Percentiles rank a stretch among this genome's conserved stretches.
phyloP scores from a whole-genome alignment of 2,888 invertebrate species.

The Crematogaster levior region DNA sequence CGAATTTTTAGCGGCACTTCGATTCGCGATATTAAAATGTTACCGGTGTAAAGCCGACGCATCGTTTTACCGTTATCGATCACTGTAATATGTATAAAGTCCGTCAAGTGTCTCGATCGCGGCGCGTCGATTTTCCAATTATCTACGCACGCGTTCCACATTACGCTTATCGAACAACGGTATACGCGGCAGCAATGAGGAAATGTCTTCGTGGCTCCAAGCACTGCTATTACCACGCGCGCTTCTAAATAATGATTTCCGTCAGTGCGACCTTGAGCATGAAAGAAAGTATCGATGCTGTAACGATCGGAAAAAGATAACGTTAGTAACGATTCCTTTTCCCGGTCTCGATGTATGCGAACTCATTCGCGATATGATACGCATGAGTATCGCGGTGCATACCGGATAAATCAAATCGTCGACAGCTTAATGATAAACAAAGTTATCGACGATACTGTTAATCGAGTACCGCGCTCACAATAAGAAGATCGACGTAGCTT shows the following conservation, averaged over 20 bases:
- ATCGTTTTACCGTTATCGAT: constrained; percentile 66
- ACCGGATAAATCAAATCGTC: constrained; percentile 34
- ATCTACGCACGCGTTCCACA: constrained; percentile 72
- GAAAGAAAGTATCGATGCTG: constrained; percentile 60
- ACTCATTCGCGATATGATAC: constrained; percentile 5
- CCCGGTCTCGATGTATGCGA: constrained; percentile 24
- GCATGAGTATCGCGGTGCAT: background rate
- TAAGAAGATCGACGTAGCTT: background rate
- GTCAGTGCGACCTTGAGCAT: constrained; percentile 66
- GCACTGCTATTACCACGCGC: constrained; percentile 58
- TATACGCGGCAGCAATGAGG: constrained; percentile 77
- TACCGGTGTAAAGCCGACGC: constrained; percentile 7
- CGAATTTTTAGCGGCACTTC: constrained; percentile 27
- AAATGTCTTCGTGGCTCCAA: constrained; percentile 69
- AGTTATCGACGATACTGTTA: constrained; percentile 18
- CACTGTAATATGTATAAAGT: constrained; percentile 56
- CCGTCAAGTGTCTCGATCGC: constrained; percentile 71
- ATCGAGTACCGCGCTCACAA: background rate
- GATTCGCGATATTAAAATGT: constrained; percentile 39
- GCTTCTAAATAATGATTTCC: constrained; percentile 74
- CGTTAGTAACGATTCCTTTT: constrained; percentile 24
- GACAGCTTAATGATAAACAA: constrained; percentile 9
- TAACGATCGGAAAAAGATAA: constrained; percentile 50
- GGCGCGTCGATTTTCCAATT: constrained; percentile 78
- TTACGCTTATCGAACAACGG: constrained; percentile 77